Evolutionary conservation across 92 coral and sea anemone genomes (phyloP), one percentile per base, ranked within the genome.

Genomic region (Zoanthus sansibaricus): DNA sequence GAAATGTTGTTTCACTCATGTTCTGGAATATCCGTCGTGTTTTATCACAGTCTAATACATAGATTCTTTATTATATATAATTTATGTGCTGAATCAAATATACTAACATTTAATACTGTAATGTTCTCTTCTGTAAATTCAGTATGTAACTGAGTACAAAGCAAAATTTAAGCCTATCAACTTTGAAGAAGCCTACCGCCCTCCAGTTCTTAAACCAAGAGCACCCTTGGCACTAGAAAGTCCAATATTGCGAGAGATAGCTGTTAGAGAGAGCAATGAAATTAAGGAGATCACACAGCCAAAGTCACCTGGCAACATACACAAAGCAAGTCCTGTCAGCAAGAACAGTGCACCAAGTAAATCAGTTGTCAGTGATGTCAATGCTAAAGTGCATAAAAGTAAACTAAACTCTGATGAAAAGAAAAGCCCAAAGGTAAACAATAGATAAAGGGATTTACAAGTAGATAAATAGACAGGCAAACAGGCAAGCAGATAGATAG

Each of bases 91-190:
- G 7, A 49, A 49, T 49, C 10, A 49, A 49, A 49, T 11, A 49
- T 49, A 11, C 55, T 7, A 49, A 49, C 9, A 49, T 49, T 12
- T 15, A 58, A 58, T 58, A 58, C n/a, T 12, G 66, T 15, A 17
- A 10, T 31, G 7, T 82, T 3, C 67, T 21, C 20, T 4, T 46
- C n/a, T 5, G 44, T 69, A 16, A 25, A 37, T 37, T 18, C 58
- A 92, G 94, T 92, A 83, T 79, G 85, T 78, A 31, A 92, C 83
- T 64, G 94, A 92, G 66, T 92, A 92, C 87, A 88, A 79, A 37
- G 94, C 92, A 12, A 92, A 92, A 15, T 92, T 92, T 49, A 85
- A 85, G 83, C 92, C 92, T 15, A 86, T 72, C 54, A 82, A 92
- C 71, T 66, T 80, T 67, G 86, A 78, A 15, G 77, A 67, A 75